Base-by-base conservation (phyloP, 2,888 invertebrate genomes). In the Alentia gelatinosa region DNA sequence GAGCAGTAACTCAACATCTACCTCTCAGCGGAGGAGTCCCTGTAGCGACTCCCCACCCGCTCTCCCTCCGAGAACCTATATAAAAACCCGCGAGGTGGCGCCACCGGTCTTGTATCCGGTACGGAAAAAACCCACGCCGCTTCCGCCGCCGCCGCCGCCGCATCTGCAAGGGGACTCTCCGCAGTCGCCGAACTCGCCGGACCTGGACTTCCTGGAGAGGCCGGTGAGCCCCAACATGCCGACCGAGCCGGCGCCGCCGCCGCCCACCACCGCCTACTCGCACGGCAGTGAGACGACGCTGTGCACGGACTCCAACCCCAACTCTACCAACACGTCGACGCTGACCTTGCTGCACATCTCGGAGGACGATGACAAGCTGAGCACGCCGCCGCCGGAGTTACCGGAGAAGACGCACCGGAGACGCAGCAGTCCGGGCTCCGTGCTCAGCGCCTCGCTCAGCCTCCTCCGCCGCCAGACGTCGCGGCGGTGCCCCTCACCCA, bases 331-430 rank as follows among this genome's bases (percentile, higher is more conserved):
- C 47, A 90, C 90, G 33, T 90, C 90, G 7, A 90, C 90, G 42
- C 75, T 74, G 15, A 90, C 90, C 90, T 50, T 75, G 30, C 42
- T 86, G 23, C 68, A 86, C 40, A 86, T 63, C 23, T 50, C 86
- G n/a, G 79, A 68, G 30, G 89, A 90, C 33, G 90, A 90, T n/a
- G 90, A 88, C 15, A 63, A 68, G 15, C 39, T 39, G 40, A 39
- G 74, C 5, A 84, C 68, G 12, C 83, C 89, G 0, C 91, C 91
- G 33, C 91, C 91, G 0, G 89, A 63, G 15, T 40, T 91, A 37
- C 91, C 91, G 15, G 89, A 89, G 40, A 91, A 91, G 68, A 89
- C 91, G 3, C 56, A 90, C 35, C 90, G 86, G 30, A 68, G 68
- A 26, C 56, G 39, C n/a, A 47, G 90, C 39, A 88, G 88, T 26